phyloP scores from a whole-genome alignment of 1,140 invertebrate species.

The Cydia pomonella region DNA sequence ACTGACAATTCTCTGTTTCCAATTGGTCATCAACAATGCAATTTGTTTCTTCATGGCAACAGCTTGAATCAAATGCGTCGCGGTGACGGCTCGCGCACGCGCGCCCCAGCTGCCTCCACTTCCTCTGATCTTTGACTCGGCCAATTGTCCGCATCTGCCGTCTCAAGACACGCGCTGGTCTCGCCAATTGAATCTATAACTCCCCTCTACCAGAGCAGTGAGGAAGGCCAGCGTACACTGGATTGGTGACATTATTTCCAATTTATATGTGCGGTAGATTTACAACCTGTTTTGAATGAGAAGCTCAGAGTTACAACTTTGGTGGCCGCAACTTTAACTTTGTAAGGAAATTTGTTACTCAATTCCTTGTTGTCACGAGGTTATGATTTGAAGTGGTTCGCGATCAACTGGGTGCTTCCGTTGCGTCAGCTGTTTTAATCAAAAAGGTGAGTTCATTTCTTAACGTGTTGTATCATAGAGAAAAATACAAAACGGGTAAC shows the following conservation, averaged over 20 bases:
- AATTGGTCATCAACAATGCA: not conserved
- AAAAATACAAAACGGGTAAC: not conserved
- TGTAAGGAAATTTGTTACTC: constrained; percentile 75
- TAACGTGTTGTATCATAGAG: not conserved
- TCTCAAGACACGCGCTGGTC: constrained; percentile 54
- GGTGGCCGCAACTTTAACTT: constrained; percentile 40
- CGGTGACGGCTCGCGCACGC: constrained; percentile 56
- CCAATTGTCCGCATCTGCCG: constrained; percentile 74
- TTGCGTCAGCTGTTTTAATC: constrained; percentile 65
- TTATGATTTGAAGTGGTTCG: constrained; percentile 77
- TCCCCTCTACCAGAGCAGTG: constrained; percentile 37
- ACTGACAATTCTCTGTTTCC: not conserved
- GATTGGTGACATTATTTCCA: not conserved
- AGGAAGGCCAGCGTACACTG: constrained; percentile 28
- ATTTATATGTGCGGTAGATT: constrained; percentile 12
- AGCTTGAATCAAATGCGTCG: constrained; percentile 21
- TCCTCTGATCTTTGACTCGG: constrained; percentile 77
- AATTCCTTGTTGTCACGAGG: constrained; percentile 74
- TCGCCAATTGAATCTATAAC: constrained; percentile 48
- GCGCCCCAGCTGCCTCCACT: constrained; percentile 64
- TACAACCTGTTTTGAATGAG: constrained; percentile 17
- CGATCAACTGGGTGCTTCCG: constrained; percentile 77
- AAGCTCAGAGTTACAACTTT: not conserved
- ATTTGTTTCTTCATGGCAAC: constrained; percentile 21
- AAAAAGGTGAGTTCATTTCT: constrained; percentile 14